Conservation (phyloP, 2,113 vertebrate genomes). For the Hirundichthys speculiger region DNA sequence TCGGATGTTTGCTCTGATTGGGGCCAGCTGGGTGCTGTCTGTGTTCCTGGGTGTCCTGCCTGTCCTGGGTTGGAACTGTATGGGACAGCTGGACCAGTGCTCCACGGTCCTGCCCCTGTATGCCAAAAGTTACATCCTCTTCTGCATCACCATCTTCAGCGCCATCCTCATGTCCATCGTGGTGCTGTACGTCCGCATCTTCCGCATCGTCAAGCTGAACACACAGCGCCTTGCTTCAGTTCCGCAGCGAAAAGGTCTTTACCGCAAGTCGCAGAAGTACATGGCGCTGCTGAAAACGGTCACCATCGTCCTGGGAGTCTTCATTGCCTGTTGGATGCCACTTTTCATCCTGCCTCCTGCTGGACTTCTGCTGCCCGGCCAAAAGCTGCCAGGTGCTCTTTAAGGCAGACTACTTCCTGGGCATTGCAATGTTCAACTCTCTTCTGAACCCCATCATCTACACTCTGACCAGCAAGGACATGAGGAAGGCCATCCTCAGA, state of each 20-base stretch:
- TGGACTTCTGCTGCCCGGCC: slow-evolving; percentile 84
- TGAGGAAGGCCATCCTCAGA: slow-evolving; percentile 84
- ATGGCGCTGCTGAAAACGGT: slow-evolving; percentile 88
- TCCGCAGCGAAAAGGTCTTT: slow-evolving; percentile 58
- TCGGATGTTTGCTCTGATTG: slow-evolving; percentile 85
- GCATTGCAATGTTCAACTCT: slow-evolving; percentile 90
- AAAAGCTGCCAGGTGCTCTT: slow-evolving; percentile 79
- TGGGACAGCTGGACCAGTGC: slow-evolving; percentile 80
- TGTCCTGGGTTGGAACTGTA: slow-evolving; percentile 90
- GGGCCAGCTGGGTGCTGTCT: slow-evolving; percentile 83
- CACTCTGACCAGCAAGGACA: slow-evolving; percentile 90
- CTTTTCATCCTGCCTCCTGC: slow-evolving; percentile 88
- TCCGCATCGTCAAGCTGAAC: slow-evolving; percentile 87
- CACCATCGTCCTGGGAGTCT: slow-evolving; percentile 88
- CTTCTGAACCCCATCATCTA: slow-evolving; percentile 93
- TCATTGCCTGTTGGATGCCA: slow-evolving; percentile 89
- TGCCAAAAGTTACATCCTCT: slow-evolving; percentile 88
- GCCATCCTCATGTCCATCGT: slow-evolving; percentile 85
- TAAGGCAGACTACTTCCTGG: slow-evolving; percentile 90
- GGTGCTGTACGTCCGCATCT: slow-evolving; percentile 88
- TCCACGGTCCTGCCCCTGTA: slow-evolving; percentile 92
- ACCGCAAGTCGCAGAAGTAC: slow-evolving; percentile 81
- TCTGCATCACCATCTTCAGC: slow-evolving; percentile 86
- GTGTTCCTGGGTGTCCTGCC: slow-evolving; percentile 86
- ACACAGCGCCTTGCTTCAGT: slow-evolving; percentile 71